A percentile compares a stretch with the other conserved stretches of the same genome.
Evolutionary conservation across 92 coral and sea anemone species (phyloP).

Genomic region (Scolanthus callimorphus): DNA sequence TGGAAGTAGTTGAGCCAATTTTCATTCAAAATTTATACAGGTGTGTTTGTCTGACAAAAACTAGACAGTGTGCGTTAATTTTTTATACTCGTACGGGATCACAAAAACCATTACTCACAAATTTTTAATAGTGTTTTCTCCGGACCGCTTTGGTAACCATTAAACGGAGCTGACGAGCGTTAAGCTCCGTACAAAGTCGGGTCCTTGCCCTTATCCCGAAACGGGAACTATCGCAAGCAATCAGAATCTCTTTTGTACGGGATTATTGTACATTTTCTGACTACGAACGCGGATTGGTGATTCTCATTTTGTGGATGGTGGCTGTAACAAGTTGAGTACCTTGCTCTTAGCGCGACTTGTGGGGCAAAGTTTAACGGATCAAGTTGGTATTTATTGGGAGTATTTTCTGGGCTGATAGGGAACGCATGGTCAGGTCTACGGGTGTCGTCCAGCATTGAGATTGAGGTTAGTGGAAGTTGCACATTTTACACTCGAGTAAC

Average conservation of each 20-base stretch:
- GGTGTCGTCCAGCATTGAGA: slow-evolving; percentile 11
- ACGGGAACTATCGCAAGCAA: slow-evolving; percentile 8
- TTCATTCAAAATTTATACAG: slow-evolving; percentile 90
- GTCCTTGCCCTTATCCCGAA: slow-evolving; percentile 9
- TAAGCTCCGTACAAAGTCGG: slow-evolving; percentile 15
- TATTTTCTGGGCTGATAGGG: not conserved
- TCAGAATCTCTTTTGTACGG: slow-evolving; percentile 1
- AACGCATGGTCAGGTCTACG: not conserved
- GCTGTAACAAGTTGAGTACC: no score
- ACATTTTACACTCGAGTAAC: slow-evolving; percentile 8
- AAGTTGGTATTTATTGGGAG: not conserved
- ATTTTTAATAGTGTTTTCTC: slow-evolving; percentile 93
- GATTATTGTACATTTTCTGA: slow-evolving; percentile 30
- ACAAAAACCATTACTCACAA: slow-evolving; percentile 98
- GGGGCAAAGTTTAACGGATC: not conserved
- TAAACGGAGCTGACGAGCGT: slow-evolving; percentile 13
- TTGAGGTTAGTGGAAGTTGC: slow-evolving; percentile 28
- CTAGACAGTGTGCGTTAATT: slow-evolving; percentile 99
- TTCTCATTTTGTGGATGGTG: slow-evolving; percentile 9
- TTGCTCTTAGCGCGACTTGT: not conserved
- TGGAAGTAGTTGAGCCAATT: slow-evolving; percentile 42
- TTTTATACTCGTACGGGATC: slow-evolving; percentile 89
- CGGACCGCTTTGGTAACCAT: slow-evolving; percentile 61
- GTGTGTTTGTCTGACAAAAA: slow-evolving; percentile 91
- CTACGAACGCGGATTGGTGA: slow-evolving; percentile 1